Evolutionary conservation across 1,140 invertebrate species (phyloP).

Genomic region (Agrypnia vestita): DNA sequence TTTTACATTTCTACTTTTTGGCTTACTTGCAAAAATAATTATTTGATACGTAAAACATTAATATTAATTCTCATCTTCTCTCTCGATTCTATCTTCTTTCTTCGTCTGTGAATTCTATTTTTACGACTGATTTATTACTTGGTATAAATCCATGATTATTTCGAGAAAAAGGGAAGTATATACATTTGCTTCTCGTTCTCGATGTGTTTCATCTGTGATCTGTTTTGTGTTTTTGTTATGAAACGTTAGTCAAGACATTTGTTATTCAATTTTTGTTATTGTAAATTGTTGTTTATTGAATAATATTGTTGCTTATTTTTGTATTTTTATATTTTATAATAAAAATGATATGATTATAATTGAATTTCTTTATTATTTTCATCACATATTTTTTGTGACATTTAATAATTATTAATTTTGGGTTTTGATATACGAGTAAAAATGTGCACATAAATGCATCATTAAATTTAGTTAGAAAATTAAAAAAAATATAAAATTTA

Average conservation of each 20-base stretch:
- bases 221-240: constrained; percentile 17
- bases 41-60: not conserved
- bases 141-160: not conserved
- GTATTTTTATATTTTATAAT: constrained; percentile 21
- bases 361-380: not conserved
- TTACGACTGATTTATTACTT: not conserved
- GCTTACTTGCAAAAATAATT: not conserved
- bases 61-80: not conserved
- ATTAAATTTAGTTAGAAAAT: no score
- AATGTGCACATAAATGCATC: no score
- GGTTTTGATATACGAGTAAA: no score
- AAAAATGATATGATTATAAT: constrained; percentile 4
- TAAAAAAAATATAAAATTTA: no score
- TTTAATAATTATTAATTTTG: no score
- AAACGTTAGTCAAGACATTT: constrained; percentile 29
- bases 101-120: constrained; percentile 1
- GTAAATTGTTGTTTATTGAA: constrained; percentile 16
- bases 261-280: no score
- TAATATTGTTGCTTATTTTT: constrained; percentile 24
- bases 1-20: no score
- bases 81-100: not conserved
- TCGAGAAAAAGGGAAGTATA: not conserved
- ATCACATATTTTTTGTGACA: no score
- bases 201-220: constrained; percentile 17
- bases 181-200: not conserved